Conservation (phyloP, 2,113 vertebrate genomes). For the Esox niger region DNA sequence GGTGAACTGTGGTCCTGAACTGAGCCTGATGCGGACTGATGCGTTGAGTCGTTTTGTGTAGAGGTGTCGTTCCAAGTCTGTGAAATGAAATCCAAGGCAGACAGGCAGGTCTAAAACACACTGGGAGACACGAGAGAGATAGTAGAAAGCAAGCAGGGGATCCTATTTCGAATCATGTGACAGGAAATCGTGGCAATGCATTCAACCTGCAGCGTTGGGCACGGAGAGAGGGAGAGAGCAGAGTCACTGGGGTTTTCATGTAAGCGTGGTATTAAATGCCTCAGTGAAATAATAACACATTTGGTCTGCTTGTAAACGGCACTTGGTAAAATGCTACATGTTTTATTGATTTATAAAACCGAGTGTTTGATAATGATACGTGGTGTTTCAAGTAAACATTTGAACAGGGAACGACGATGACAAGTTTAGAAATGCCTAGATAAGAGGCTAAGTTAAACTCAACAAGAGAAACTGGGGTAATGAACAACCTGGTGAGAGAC, state of each 20-base stretch:
- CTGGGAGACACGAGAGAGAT: slow-evolving; percentile 63
- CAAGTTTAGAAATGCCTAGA: too few species aligned
- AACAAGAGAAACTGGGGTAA: not conserved
- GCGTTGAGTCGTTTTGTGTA: slow-evolving; percentile 41
- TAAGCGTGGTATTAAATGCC: not conserved
- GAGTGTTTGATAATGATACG: too few species aligned
- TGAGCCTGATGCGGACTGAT: slow-evolving; percentile 41
- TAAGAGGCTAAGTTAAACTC: too few species aligned
- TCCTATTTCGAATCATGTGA: slow-evolving; percentile 82
- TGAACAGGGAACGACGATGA: too few species aligned
- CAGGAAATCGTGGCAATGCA: slow-evolving; percentile 75
- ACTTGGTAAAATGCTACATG: too few species aligned
- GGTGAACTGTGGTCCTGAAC: slow-evolving; percentile 57
- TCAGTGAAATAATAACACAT: not conserved
- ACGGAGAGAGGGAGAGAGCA: slow-evolving; percentile 16
- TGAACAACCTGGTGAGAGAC: not conserved
- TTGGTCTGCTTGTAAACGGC: too few species aligned
- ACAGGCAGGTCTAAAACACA: slow-evolving; percentile 52
- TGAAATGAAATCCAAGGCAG: slow-evolving; percentile 54
- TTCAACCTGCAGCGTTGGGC: slow-evolving; percentile 69
- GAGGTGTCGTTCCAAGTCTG: slow-evolving; percentile 46
- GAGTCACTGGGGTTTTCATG: not conserved
- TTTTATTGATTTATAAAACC: too few species aligned
- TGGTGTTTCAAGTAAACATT: too few species aligned
- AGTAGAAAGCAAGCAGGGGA: slow-evolving; percentile 64